A percentile compares a stretch with the other conserved stretches of the same genome.
Conservation (phyloP, 2,113 vertebrate genomes). For the Lasiurus borealis region DNA sequence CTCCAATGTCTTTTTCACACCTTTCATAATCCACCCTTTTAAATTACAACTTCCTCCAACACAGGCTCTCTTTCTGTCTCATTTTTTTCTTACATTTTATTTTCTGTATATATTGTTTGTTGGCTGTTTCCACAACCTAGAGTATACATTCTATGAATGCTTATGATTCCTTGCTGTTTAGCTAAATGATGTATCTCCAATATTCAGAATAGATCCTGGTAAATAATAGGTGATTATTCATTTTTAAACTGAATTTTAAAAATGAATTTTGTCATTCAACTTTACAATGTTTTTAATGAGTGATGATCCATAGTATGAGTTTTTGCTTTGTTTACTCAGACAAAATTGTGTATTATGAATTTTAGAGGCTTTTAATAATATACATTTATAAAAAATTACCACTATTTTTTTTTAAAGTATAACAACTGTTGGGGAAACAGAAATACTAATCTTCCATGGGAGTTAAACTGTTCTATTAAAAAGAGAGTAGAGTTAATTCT, state of each 20-base stretch:
- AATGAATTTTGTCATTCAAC: background rate
- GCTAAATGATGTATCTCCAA: background rate
- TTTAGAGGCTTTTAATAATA: background rate
- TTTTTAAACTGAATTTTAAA: background rate
- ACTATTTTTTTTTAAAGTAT: background rate
- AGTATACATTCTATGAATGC: background rate
- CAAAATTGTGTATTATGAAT: background rate
- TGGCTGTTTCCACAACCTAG: background rate
- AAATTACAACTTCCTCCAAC: background rate
- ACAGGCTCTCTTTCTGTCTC: background rate
- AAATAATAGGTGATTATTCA: background rate
- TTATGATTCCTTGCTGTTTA: background rate
- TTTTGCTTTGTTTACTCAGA: background rate
- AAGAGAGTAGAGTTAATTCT: background rate
- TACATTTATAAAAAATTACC: background rate
- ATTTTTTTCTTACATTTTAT: background rate
- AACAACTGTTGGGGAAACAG: background rate
- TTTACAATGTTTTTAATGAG: background rate
- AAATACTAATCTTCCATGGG: background rate
- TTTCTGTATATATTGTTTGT: background rate
- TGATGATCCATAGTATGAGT: background rate
- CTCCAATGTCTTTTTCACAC: background rate
- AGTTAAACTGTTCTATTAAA: background rate
- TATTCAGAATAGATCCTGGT: background rate
- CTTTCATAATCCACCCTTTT: background rate